A percentile compares a stretch with the other conserved stretches of the same genome.
phyloP scores from a whole-genome alignment of 2,888 invertebrate species.

The Acleris sparsana region DNA sequence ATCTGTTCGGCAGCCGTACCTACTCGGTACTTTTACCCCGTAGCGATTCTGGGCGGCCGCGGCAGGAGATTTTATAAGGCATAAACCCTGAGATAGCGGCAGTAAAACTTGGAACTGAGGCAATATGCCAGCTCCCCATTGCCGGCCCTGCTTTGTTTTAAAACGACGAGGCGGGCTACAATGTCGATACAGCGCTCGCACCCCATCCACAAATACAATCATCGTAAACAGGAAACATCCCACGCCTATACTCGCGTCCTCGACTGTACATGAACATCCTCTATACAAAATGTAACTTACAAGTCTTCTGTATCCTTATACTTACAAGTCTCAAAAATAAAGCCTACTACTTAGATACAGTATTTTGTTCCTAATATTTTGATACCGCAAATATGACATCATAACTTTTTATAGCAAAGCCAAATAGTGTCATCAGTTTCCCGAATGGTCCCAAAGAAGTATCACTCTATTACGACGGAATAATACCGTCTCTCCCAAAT shows the following conservation, averaged over 20 bases:
- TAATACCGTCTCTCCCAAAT: conserved; percentile 70
- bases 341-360: conserved; percentile 48
- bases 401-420: conserved; percentile 78
- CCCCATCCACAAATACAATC: conserved; percentile 37
- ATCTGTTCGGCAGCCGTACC: conserved; percentile 55
- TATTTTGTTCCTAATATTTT: conserved; percentile 71
- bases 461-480: conserved; percentile 72
- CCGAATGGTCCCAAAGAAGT: conserved; percentile 71
- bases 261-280: conserved; percentile 3
- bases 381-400: conserved; percentile 70
- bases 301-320: neutral
- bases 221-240: conserved; percentile 34
- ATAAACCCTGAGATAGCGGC: conserved; percentile 75
- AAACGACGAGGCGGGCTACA: conserved; percentile 63
- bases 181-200: conserved; percentile 47
- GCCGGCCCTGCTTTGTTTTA: conserved; percentile 72
- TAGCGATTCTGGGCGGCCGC: conserved; percentile 60
- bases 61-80: conserved; percentile 73
- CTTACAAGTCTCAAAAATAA: conserved; percentile 38
- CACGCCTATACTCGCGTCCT: conserved; percentile 9
- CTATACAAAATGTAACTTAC: conserved; percentile 2
- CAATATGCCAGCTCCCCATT: conserved; percentile 74
- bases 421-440: conserved; percentile 77
- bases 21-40: conserved; percentile 57
- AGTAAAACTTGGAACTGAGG: conserved; percentile 73